phyloP scores from a whole-genome alignment of 2,797 vertebrate species.

The Chiroxiphia lanceolata region DNA sequence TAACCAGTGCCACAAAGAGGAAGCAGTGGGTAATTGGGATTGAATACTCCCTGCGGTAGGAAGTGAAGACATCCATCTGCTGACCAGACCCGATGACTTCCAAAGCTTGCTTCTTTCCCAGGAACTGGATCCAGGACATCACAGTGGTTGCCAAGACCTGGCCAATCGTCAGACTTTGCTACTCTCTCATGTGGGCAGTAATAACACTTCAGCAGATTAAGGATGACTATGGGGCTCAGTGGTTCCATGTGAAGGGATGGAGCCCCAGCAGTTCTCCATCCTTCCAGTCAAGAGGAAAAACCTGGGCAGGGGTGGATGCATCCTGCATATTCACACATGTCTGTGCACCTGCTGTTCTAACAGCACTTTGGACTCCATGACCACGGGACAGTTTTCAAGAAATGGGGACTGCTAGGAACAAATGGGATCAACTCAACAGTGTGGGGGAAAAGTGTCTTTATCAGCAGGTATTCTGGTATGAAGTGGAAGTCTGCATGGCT shows the following conservation, averaged over 20 bases:
- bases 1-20: background rate
- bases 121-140: background rate
- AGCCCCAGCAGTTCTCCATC: background rate
- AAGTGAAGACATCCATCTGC: background rate
- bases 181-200: background rate
- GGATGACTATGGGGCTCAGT: accelerated
- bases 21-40: background rate
- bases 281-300: background rate
- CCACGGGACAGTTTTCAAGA: background rate
- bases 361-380: background rate
- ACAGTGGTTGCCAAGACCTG: background rate
- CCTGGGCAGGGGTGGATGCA: background rate
- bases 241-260: background rate
- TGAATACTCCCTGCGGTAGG: background rate
- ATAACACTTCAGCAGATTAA: background rate
- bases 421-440: background rate
- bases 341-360: background rate
- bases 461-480: background rate
- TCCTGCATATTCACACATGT: background rate
- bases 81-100: background rate
- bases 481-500: background rate
- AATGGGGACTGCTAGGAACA: background rate
- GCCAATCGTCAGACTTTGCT: background rate
- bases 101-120: background rate
- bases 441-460: background rate